Percentiles rank a stretch among this genome's conserved stretches.
Evolutionary conservation across 2,888 invertebrate genomes (phyloP).

Genomic region (Hirudinaria manillensis): DNA sequence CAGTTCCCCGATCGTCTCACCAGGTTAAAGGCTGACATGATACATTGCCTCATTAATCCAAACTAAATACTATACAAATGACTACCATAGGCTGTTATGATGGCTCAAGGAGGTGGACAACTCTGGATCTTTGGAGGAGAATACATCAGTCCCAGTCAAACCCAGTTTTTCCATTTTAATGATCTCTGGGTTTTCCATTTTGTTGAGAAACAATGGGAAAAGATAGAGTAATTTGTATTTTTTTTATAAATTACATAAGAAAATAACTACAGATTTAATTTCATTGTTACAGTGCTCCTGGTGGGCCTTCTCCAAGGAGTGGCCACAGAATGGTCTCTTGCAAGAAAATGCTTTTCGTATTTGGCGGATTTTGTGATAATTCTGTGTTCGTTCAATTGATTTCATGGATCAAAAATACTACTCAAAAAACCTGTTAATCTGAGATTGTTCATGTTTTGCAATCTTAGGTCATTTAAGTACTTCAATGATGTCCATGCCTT

Average conservation of each 20-base stretch:
- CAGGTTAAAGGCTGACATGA: slow-evolving; percentile 57
- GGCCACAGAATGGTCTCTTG: slow-evolving; percentile 79
- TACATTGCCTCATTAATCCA: not conserved
- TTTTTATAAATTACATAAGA: not conserved
- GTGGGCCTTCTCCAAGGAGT: slow-evolving; percentile 76
- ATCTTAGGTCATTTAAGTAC: slow-evolving; percentile 56
- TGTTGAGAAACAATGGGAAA: slow-evolving; percentile 69
- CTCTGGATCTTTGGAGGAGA: slow-evolving; percentile 83
- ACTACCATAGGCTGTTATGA: slow-evolving; percentile 61
- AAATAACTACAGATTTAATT: no score
- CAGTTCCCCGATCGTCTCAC: slow-evolving; percentile 82
- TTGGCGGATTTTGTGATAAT: slow-evolving; percentile 88
- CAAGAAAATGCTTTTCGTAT: slow-evolving; percentile 73
- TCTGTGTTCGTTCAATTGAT: slow-evolving; percentile 41
- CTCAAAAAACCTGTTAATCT: not conserved
- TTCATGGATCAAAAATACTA: not conserved
- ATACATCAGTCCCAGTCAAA: slow-evolving; percentile 79
- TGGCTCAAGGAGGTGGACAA: slow-evolving; percentile 70
- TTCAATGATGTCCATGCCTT: slow-evolving; percentile 80
- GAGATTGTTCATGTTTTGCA: not conserved
- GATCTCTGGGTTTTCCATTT: slow-evolving; percentile 83
- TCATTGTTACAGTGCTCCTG: slow-evolving; percentile 52
- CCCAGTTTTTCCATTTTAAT: slow-evolving; percentile 85
- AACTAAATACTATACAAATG: not conserved
- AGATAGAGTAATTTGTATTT: slow-evolving; percentile 55